Evolutionary conservation across 2,888 invertebrate genomes (phyloP), one percentile per base, ranked within the genome.

Genomic region (Boloria selene): DNA sequence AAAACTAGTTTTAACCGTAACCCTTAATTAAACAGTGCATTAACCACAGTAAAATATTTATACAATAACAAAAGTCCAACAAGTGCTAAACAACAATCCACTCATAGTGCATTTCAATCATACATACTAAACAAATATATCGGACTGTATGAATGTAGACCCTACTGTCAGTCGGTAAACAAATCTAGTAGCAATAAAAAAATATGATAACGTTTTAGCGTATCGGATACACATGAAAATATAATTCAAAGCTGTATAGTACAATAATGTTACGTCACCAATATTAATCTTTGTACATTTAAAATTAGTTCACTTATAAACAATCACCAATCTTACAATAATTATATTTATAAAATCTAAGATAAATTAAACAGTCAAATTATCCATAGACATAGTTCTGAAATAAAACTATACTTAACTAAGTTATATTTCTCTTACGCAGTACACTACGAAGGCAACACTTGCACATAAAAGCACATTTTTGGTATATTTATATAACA

Each of bases 401-500:
- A 64, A 59, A 53, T 14, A 61, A 55, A 61, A 44, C 54, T 60
- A 42, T 45, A 60, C 70, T 67, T 70, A 70, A 52, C 63, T 68
- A 63, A 70, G 52, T 66, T 73, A 72, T 66, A 62, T 64, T 71
- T 71, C 72, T 78, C 78, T 84, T 79, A 63, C 49, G n/a, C 17
- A 55, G 49, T 55, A 63, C 31, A n/a, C 82, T 86, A 86, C 76
- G 81, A 88, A 90, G 90, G 90, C 90, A 90, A 90, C 85, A 83
- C 78, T 84, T 86, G 82, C 85, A 86, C 85, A 83, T 89, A 90
- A 90, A 92, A 90, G 90, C 90, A 88, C 86, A 85, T 87, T 72
- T 91, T 92, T 91, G 90, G 90, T 91, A 88, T 90, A 86, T 86
- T 86, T 83, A 78, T 82, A 82, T 78, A 85, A 88, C 90, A 91